Conservation (phyloP, 2,888 invertebrate genomes). For the Baccha elongata region DNA sequence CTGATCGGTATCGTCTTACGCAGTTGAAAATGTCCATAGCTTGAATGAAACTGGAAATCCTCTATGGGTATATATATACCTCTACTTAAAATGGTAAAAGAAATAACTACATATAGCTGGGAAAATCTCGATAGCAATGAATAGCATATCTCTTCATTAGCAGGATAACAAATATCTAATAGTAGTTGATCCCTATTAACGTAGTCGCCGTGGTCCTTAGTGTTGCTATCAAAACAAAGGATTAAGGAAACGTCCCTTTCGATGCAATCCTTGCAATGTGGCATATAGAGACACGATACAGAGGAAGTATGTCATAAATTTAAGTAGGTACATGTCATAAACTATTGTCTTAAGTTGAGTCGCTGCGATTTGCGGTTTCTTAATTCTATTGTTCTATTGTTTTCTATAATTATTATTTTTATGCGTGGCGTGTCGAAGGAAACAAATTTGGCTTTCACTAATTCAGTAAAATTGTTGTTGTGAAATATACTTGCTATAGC, state of each 20-base stretch:
- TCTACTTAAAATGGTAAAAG: constrained; percentile 17
- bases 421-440: constrained; percentile 10
- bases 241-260: constrained; percentile 59
- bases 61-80: too few relatives aligned
- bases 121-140: constrained; percentile 51
- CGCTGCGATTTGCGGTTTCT: constrained; percentile 44
- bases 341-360: constrained; percentile 21
- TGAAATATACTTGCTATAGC: too few relatives aligned
- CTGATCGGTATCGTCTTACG: neutral
- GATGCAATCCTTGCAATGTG: neutral
- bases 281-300: neutral
- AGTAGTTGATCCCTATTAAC: constrained; percentile 70
- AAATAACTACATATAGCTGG: constrained; percentile 28
- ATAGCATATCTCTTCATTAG: constrained; percentile 67
- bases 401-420: constrained; percentile 22
- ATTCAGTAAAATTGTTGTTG: too few relatives aligned
- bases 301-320: constrained; percentile 19
- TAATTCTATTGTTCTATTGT: constrained; percentile 54
- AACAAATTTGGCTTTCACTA: constrained; percentile 20
- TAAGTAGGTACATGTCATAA: constrained; percentile 20
- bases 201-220: constrained; percentile 63
- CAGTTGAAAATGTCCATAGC: neutral
- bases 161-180: constrained; percentile 68
- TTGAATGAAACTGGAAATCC: constrained; percentile 20
- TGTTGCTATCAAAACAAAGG: constrained; percentile 75